Conservation (phyloP, 2,888 invertebrate species). For the Metopia argyrocephala region DNA sequence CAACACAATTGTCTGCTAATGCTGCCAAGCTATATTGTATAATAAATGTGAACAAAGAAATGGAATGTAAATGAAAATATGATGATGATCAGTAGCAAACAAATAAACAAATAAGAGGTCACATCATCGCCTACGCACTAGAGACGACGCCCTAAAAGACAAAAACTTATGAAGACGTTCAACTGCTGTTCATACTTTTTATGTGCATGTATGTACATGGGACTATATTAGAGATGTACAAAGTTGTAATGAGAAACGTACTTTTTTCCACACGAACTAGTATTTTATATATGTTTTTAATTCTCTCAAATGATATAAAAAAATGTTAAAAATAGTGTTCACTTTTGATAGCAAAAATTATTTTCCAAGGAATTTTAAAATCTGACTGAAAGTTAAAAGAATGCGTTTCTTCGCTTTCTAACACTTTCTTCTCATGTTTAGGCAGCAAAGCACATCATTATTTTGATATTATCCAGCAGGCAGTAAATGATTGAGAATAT, state of each 20-base stretch:
- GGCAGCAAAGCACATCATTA: no score
- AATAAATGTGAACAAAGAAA: slow-evolving; percentile 46
- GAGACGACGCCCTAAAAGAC: slow-evolving; percentile 61
- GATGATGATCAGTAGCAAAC: slow-evolving; percentile 6
- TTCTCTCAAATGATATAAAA: no score
- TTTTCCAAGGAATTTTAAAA: no score
- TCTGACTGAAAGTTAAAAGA: no score
- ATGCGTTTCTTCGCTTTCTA: no score
- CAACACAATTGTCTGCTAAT: slow-evolving; percentile 27
- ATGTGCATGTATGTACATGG: slow-evolving; percentile 4
- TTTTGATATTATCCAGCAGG: no score
- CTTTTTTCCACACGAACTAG: no score
- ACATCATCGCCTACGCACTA: slow-evolving; percentile 52
- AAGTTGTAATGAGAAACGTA: slow-evolving; percentile 1
- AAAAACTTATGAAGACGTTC: slow-evolving; percentile 28
- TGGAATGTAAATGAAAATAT: slow-evolving; percentile 25
- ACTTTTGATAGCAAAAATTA: no score
- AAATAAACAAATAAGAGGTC: slow-evolving; percentile 45
- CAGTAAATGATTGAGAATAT: no score
- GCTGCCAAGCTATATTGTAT: slow-evolving; percentile 9
- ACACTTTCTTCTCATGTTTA: no score
- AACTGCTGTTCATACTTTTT: slow-evolving; percentile 24
- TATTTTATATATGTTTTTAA: no score
- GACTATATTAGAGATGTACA: slow-evolving; percentile 29
- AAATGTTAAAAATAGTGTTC: no score